These are phyloP conservation scores for Sphinx pinastri DNA, from an alignment of 2,888 invertebrate genomes.

Conservation along the genomic window DNA sequence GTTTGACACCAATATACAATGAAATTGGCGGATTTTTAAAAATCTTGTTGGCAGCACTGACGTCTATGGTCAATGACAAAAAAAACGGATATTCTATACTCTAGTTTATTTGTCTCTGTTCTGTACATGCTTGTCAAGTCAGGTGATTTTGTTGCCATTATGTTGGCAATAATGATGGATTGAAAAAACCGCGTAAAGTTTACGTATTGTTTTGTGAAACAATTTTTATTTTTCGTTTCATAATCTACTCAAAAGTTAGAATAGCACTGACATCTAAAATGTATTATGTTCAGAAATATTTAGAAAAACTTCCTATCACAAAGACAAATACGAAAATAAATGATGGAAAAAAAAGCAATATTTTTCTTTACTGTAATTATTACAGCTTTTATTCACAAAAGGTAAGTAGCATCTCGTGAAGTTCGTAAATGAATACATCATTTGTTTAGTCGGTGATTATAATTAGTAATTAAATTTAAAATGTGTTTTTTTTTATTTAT, in stretches of 20 bases:
- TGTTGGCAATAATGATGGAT: constrained; percentile 61
- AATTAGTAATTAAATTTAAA: not conserved
- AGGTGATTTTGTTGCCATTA: constrained; percentile 69
- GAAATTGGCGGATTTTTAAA: too few relatives aligned
- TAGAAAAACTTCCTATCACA: constrained; percentile 64
- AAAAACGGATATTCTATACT: too few relatives aligned
- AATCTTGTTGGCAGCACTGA: too few relatives aligned
- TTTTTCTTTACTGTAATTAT: constrained; percentile 87
- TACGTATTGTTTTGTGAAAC: constrained; percentile 45
- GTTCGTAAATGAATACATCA: not conserved
- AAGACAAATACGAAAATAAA: constrained; percentile 54
- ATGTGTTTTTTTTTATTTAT: constrained; percentile 37
- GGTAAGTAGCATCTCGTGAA: constrained; percentile 71
- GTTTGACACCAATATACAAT: too few relatives aligned
- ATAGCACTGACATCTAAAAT: constrained; percentile 49
- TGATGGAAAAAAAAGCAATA: constrained; percentile 70
- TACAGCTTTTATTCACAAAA: constrained; percentile 91
- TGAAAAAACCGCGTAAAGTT: constrained; percentile 62
- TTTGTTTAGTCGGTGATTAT: not conserved
- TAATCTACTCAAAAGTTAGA: constrained; percentile 35
- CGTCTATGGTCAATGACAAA: too few relatives aligned
- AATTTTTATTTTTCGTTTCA: constrained; percentile 34
- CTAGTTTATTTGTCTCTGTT: too few relatives aligned
- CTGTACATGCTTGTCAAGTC: constrained; percentile 54
- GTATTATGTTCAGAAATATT: constrained; percentile 77